These are phyloP conservation scores for Glaucopsyche alexis DNA, from an alignment of 2,888 invertebrate genomes.

Conservation along the genomic window DNA sequence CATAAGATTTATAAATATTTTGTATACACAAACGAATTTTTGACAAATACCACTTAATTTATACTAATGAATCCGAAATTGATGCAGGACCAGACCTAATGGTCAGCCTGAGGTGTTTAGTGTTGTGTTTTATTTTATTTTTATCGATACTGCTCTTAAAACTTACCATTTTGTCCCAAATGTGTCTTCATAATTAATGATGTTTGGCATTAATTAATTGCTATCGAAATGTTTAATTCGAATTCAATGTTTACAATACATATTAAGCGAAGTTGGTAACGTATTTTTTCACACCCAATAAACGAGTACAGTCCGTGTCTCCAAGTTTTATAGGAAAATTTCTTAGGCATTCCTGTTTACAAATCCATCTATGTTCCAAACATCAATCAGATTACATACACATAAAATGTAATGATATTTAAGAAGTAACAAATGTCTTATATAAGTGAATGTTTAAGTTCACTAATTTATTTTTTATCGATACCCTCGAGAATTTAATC, in stretches of 20 bases:
- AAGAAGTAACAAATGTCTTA: background rate
- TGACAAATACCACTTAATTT: constrained; percentile 79
- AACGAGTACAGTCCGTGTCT: too few relatives aligned
- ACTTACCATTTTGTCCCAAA: constrained; percentile 13
- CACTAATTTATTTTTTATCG: constrained; percentile 35
- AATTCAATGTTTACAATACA: constrained; percentile 31
- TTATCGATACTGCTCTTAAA: constrained; percentile 23
- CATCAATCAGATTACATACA: background rate
- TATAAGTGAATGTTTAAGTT: background rate
- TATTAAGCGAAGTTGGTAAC: background rate
- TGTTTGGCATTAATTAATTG: constrained; percentile 19
- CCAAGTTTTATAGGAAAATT: too few relatives aligned
- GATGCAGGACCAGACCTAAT: constrained; percentile 49
- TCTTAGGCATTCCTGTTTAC: too few relatives aligned
- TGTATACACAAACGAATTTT: constrained; percentile 62
- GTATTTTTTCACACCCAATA: too few relatives aligned
- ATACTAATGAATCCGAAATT: constrained; percentile 74
- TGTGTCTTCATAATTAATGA: constrained; percentile 11
- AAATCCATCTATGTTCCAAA: background rate
- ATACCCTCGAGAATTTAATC: constrained; percentile 34
- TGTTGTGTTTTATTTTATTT: constrained; percentile 26
- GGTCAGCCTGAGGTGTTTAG: constrained; percentile 2
- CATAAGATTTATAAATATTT: constrained; percentile 71
- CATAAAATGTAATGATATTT: too few relatives aligned
- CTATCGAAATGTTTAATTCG: constrained; percentile 14